Base-by-base conservation (phyloP, 2,113 vertebrate genomes). In the Eurystomus gularis region DNA sequence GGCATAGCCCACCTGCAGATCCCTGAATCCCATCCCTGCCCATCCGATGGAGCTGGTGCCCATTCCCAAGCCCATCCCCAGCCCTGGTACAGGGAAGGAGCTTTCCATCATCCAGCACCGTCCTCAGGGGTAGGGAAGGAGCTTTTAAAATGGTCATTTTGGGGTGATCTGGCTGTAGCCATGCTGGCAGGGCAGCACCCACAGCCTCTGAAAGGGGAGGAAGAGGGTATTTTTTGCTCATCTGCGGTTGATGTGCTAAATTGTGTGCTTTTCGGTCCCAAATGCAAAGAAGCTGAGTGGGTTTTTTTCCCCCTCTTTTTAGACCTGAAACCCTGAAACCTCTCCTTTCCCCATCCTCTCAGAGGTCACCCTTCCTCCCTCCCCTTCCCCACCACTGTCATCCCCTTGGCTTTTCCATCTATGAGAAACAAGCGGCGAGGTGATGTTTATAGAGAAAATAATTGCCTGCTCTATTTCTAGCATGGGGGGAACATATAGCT, bases 391-490 rank as follows among this genome's bases (percentile, higher is more conserved):
- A 39, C n/a, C 33, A 48, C 64, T 20, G 24, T 66, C 7, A 33
- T 54, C 71, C 81, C 44, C 70, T 37, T 21, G 20, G 33, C 73
- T 82, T 93, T 72, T 82, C 75, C 82, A 66, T 89, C 42, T 76
- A 33, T 85, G 89, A 60, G 86, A 90, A 97, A 70, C 65, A 28
- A 61, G 46, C 18, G 0, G 15, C 5, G 1, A 77, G 85, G n/a
- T 39, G 75, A 79, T 95, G 76, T 94, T 97, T 92, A 82, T 7
- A 85, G 55, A 95, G 83, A 68, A 90, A 94, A 97, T 69, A 95
- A 75, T 70, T 21, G 77, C 78, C 88, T 80, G 90, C 81, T 84
- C 79, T 91, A 93, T 93, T 94, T 88, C 64, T 58, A 23, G 92
- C 24, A 0, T 8, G 37, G 70, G 81, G 72, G 78, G n/a, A 62